These are phyloP conservation scores for Perizoma affinitatum DNA, from an alignment of 2,888 invertebrate genomes.

Conservation along the genomic window DNA sequence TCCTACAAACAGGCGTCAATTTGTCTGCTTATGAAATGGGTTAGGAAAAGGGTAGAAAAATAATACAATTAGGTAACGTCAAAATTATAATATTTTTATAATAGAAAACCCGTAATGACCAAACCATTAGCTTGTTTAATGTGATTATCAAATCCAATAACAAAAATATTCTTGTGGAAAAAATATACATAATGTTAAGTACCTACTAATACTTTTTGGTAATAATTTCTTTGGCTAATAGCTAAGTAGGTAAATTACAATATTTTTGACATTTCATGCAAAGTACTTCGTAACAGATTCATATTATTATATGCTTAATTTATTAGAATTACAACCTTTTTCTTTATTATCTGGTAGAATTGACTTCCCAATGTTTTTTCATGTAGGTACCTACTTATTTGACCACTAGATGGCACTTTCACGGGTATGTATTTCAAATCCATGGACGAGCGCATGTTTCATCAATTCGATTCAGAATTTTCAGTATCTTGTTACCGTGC, in stretches of 20 bases:
- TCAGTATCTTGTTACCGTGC: slow-evolving; percentile 40
- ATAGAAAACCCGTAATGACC: slow-evolving; percentile 31
- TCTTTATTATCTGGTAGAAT: too few species aligned
- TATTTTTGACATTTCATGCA: slow-evolving; percentile 12
- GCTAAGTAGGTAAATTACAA: slow-evolving; percentile 10
- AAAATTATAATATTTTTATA: slow-evolving; percentile 23
- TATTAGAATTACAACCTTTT: too few species aligned
- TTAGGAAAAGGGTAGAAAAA: too few species aligned
- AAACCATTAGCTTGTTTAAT: slow-evolving; percentile 14
- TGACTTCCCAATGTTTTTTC: too few species aligned
- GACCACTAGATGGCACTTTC: slow-evolving; percentile 34
- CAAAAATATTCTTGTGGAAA: slow-evolving; percentile 22
- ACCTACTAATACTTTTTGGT: slow-evolving; percentile 28
- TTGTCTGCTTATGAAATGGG: neutral
- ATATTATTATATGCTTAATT: too few species aligned
- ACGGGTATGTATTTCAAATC: slow-evolving; percentile 28
- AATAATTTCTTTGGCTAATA: slow-evolving; percentile 9
- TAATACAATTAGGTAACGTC: slow-evolving; percentile 5
- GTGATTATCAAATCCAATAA: slow-evolving; percentile 6
- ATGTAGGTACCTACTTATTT: slow-evolving; percentile 2
- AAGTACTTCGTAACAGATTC: too few species aligned
- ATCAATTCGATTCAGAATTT: neutral
- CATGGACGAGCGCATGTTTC: neutral
- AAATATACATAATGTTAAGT: too few species aligned
- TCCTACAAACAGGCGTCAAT: too few species aligned